Conservation (phyloP, 2,113 vertebrate species). For the Emydocephalus ijimae region DNA sequence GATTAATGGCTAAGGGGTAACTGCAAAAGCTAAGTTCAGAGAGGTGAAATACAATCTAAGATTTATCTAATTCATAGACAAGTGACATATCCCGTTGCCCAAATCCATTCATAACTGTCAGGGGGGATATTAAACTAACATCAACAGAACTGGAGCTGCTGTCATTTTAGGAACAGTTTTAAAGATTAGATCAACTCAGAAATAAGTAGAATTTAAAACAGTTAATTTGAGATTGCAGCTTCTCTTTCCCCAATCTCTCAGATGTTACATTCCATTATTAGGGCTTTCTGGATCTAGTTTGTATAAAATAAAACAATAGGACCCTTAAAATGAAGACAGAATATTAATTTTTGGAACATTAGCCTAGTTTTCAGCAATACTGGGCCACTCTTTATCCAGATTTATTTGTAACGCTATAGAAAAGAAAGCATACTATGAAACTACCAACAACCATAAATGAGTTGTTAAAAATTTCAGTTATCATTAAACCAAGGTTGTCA, state of each 20-base stretch:
- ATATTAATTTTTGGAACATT: neutral
- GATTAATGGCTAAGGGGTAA: slow-evolving; percentile 63
- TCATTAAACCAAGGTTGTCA: neutral
- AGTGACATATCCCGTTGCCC: slow-evolving; percentile 21
- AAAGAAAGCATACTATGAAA: neutral
- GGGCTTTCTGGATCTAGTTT: slow-evolving; percentile 6
- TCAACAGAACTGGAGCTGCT: slow-evolving; percentile 22
- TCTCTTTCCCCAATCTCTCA: neutral
- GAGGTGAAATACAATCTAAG: slow-evolving; percentile 58
- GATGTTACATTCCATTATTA: neutral
- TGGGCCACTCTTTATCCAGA: neutral
- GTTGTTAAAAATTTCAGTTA: neutral
- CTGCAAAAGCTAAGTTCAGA: slow-evolving; percentile 60
- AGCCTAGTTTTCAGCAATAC: neutral
- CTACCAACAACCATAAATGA: neutral
- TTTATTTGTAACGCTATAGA: neutral
- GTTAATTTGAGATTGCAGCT: slow-evolving; percentile 34
- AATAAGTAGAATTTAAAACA: slow-evolving; percentile 45
- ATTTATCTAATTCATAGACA: slow-evolving; percentile 59
- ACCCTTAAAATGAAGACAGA: neutral
- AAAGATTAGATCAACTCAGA: slow-evolving; percentile 38
- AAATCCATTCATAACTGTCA: slow-evolving; percentile 30
- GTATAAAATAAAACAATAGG: slow-evolving; percentile 26
- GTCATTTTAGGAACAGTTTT: slow-evolving; percentile 46
- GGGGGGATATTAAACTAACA: slow-evolving; percentile 48